Evolutionary conservation across 2,113 vertebrate species (phyloP).

Genomic region (Phyllopteryx taeniolatus): DNA sequence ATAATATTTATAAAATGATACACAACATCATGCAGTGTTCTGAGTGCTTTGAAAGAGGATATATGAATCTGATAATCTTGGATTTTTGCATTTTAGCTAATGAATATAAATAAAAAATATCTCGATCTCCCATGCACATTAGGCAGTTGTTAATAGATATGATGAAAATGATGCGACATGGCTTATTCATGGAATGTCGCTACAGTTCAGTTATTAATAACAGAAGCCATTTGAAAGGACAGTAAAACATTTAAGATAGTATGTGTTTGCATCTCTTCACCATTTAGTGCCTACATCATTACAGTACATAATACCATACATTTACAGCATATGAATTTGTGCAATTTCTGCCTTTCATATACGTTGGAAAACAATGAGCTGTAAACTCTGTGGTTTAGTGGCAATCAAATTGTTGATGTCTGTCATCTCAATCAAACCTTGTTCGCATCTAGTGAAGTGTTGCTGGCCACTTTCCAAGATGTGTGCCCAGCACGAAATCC

Average conservation of each 20-base stretch:
- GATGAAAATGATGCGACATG: too few species aligned
- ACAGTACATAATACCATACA: neutral
- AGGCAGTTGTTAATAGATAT: too few species aligned
- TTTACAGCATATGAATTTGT: neutral
- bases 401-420: slow-evolving; percentile 27
- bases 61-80: too few species aligned
- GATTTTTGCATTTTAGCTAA: too few species aligned
- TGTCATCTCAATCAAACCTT: slow-evolving; percentile 12
- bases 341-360: slow-evolving; percentile 11
- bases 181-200: too few species aligned
- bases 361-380: neutral
- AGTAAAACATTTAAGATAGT: too few species aligned
- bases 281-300: neutral
- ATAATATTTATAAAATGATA: neutral
- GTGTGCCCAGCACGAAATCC: slow-evolving; percentile 12
- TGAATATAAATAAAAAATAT: too few species aligned
- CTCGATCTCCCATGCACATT: too few species aligned
- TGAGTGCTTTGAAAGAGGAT: too few species aligned
- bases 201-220: too few species aligned
- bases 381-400: slow-evolving; percentile 30
- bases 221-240: too few species aligned
- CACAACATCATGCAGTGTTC: neutral
- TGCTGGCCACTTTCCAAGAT: slow-evolving; percentile 12
- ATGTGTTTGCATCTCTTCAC: too few species aligned
- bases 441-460: slow-evolving; percentile 11